Percentiles rank a stretch among this genome's conserved stretches.
Conservation (phyloP, 2,113 vertebrate genomes). For the Cinclus mexicanus region DNA sequence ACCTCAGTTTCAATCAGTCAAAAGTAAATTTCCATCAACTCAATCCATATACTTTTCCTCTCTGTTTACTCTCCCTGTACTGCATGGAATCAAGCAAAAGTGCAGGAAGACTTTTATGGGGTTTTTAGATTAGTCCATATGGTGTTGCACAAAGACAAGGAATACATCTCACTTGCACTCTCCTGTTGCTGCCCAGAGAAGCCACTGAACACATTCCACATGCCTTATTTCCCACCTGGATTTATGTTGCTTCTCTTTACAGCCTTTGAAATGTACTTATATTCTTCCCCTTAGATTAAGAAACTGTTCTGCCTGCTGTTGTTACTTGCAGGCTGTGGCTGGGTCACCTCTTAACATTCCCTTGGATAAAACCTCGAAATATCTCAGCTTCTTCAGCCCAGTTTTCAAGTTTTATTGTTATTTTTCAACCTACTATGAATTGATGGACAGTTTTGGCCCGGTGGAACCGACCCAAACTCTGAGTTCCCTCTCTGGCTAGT, state of each 20-base stretch:
- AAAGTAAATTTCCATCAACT: conserved; percentile 65
- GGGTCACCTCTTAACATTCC: background rate
- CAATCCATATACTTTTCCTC: conserved; percentile 32
- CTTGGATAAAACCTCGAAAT: background rate
- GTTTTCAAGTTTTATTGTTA: background rate
- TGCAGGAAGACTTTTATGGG: conserved; percentile 1
- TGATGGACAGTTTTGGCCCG: background rate
- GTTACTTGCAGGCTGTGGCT: background rate
- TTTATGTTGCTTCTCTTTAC: background rate
- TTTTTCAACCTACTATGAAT: background rate
- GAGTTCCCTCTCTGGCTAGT: background rate
- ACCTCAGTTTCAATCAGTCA: conserved; percentile 57
- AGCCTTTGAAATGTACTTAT: background rate
- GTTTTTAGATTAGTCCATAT: conserved; percentile 4
- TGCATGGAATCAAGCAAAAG: background rate
- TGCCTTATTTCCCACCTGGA: background rate
- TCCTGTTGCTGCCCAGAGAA: background rate
- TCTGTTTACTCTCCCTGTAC: conserved; percentile 51
- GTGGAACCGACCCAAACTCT: accelerated
- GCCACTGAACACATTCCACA: background rate
- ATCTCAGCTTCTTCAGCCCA: background rate
- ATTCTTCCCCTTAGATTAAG: background rate
- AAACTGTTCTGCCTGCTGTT: background rate
- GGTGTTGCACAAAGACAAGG: background rate
- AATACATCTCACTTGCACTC: background rate